A percentile compares a stretch with the other conserved stretches of the same genome.
phyloP scores from a whole-genome alignment of 2,888 invertebrate genomes.

The Lithophane socia region DNA sequence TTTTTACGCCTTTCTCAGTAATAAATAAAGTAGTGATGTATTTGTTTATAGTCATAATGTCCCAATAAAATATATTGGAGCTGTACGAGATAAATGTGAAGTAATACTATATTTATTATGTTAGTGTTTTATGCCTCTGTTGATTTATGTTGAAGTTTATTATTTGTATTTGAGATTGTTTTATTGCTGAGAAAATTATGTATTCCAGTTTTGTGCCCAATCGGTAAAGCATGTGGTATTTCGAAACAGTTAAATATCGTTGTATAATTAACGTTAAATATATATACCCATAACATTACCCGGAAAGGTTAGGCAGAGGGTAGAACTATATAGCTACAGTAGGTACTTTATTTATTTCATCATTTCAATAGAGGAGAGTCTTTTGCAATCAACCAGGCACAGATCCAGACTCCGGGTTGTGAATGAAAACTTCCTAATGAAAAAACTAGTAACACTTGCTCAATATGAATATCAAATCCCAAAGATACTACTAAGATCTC shows the following conservation, averaged over 20 bases:
- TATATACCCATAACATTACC: not conserved
- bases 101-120: slow-evolving; percentile 17
- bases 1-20: not conserved
- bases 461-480: too few relatives aligned
- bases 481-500: too few relatives aligned
- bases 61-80: slow-evolving; percentile 31
- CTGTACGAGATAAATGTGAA: slow-evolving; percentile 11
- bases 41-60: slow-evolving; percentile 27
- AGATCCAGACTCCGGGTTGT: not conserved
- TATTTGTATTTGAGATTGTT: slow-evolving; percentile 18
- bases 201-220: not conserved
- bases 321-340: not conserved
- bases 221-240: not conserved
- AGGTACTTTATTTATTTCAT: too few relatives aligned
- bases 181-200: slow-evolving; percentile 32
- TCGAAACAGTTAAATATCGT: too few relatives aligned
- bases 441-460: too few relatives aligned
- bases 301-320: too few relatives aligned
- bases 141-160: slow-evolving; percentile 35
- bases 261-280: not conserved
- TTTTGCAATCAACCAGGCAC: not conserved
- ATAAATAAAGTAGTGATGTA: slow-evolving; percentile 8
- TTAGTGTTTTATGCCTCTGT: slow-evolving; percentile 4
- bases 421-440: too few relatives aligned
- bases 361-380: not conserved